Evolutionary conservation across 1,140 invertebrate species (phyloP).

Genomic region (Bombus fervidus): DNA sequence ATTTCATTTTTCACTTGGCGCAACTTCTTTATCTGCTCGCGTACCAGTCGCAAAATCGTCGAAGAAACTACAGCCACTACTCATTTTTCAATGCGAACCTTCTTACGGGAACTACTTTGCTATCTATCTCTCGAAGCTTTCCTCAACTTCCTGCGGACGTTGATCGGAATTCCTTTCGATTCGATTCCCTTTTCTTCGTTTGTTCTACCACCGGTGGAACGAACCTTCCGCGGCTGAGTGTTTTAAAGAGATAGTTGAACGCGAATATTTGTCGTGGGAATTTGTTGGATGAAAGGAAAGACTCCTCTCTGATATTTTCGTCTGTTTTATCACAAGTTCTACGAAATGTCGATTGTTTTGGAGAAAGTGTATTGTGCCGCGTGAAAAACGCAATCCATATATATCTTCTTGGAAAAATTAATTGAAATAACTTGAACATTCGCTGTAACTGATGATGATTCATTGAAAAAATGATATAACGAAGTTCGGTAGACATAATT

Average conservation of each 20-base stretch:
- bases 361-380: too few relatives aligned
- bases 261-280: neutral
- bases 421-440: neutral
- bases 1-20: conserved; percentile 19
- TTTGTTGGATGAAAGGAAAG: neutral
- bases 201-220: neutral
- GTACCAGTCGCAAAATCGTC: conserved; percentile 3
- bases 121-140: neutral
- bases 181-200: neutral
- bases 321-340: too few relatives aligned
- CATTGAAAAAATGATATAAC: too few relatives aligned
- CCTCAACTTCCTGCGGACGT: neutral
- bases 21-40: conserved; percentile 21
- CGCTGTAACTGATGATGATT: neutral
- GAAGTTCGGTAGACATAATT: too few relatives aligned
- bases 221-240: neutral
- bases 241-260: neutral
- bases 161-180: conserved; percentile 25
- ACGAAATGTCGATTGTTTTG: neutral
- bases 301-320: neutral
- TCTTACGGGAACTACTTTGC: neutral
- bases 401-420: neutral
- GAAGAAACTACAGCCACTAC: neutral
- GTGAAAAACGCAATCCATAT: neutral
- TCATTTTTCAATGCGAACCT: neutral